Evolutionary conservation across 1,140 invertebrate species (phyloP).

Genomic region (Drosophila littoralis): DNA sequence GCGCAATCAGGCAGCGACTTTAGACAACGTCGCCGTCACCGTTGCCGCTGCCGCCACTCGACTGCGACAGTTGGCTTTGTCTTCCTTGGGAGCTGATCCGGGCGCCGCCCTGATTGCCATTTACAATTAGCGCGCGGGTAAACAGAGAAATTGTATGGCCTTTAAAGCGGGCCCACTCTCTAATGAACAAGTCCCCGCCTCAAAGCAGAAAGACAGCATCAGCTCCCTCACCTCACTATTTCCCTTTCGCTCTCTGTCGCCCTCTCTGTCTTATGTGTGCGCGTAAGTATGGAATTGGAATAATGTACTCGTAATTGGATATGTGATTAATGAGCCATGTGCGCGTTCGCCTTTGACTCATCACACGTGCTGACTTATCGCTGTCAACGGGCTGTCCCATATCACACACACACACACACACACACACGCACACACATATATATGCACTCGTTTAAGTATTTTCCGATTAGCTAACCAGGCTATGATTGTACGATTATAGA

Average conservation of each 20-base stretch:
- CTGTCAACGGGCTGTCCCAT: slow-evolving; percentile 65
- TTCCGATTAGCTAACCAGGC: slow-evolving; percentile 60
- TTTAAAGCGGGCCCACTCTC: slow-evolving; percentile 23
- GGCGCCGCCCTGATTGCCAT: slow-evolving; percentile 75
- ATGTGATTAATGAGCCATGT: slow-evolving; percentile 76
- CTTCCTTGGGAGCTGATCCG: slow-evolving; percentile 30
- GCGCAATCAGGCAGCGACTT: slow-evolving; percentile 72
- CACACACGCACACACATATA: slow-evolving; percentile 28
- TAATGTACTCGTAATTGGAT: slow-evolving; percentile 79
- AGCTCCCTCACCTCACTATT: background rate
- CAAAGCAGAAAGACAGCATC: background rate
- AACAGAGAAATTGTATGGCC: slow-evolving; percentile 64
- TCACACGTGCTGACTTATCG: slow-evolving; percentile 74
- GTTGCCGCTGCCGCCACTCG: background rate
- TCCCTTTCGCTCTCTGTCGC: background rate
- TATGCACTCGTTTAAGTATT: slow-evolving; percentile 67
- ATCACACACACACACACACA: slow-evolving; percentile 23
- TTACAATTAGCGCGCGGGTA: slow-evolving; percentile 82
- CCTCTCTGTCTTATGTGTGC: slow-evolving; percentile 1
- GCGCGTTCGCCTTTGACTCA: slow-evolving; percentile 73
- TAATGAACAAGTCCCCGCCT: slow-evolving; percentile 31
- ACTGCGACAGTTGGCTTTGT: slow-evolving; percentile 53
- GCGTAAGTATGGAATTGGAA: slow-evolving; percentile 57
- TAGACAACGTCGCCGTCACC: slow-evolving; percentile 16
- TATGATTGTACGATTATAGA: slow-evolving; percentile 6